Percentiles rank a stretch among this genome's conserved stretches.
phyloP scores from a whole-genome alignment of 2,113 vertebrate species.

The Xenus cinereus region DNA sequence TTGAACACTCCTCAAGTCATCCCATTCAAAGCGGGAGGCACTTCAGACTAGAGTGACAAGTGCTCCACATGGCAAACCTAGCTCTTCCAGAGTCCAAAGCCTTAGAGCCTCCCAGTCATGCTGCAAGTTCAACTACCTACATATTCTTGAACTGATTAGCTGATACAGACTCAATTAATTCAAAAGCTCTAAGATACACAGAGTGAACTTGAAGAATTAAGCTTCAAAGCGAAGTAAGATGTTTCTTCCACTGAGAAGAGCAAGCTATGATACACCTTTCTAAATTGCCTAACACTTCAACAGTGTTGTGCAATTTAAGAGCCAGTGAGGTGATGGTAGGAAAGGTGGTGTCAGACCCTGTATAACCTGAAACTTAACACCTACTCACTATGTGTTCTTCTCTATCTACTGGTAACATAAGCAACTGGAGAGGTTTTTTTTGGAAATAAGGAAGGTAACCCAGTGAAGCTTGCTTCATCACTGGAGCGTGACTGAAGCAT shows the following conservation, averaged over 20 bases:
- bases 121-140: not conserved
- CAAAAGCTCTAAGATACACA: not conserved
- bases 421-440: not conserved
- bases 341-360: not conserved
- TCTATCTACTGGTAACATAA: not conserved
- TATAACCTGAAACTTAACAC: not conserved
- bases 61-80: not conserved
- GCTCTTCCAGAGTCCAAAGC: not conserved
- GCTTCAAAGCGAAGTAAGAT: not conserved
- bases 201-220: not conserved
- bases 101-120: not conserved
- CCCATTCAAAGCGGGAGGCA: not conserved
- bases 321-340: not conserved
- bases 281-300: not conserved
- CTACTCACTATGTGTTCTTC: not conserved
- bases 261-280: not conserved
- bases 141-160: not conserved
- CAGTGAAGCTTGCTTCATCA: not conserved
- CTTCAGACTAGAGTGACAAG: not conserved
- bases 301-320: not conserved
- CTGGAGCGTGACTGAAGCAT: not conserved
- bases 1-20: not conserved
- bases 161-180: not conserved
- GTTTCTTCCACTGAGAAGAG: not conserved
- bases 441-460: not conserved